These are phyloP conservation scores for Scaptodrosophila latifasciaeformis DNA, from an alignment of 2,888 invertebrate species.

Conservation along the genomic window DNA sequence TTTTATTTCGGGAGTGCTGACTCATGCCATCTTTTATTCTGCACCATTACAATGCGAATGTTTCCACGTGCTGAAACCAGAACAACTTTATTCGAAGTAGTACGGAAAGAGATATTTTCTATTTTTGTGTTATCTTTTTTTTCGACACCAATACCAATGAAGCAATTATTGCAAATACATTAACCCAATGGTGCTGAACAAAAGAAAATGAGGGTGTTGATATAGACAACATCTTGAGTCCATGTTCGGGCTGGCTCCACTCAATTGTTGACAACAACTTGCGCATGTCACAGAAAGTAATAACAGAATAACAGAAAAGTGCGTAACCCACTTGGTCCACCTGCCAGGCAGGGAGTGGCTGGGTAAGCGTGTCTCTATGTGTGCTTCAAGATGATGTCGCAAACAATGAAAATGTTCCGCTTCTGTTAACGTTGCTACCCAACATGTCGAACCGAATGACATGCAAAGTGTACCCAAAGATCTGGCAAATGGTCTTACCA, in stretches of 20 bases:
- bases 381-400: constrained; percentile 15
- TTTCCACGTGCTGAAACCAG: no score
- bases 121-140: no score
- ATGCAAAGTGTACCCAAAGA: not conserved
- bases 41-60: no score
- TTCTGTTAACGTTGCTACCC: not conserved
- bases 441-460: constrained; percentile 4
- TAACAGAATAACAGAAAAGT: constrained; percentile 48
- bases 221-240: no score
- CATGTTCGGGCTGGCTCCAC: not conserved
- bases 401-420: constrained; percentile 17
- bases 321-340: constrained; percentile 34
- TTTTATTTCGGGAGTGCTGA: constrained; percentile 37
- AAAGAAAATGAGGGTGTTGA: no score
- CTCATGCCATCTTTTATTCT: constrained; percentile 42
- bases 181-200: no score
- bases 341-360: constrained; percentile 24
- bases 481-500: not conserved
- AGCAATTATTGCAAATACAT: no score
- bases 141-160: no score
- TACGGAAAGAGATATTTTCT: no score
- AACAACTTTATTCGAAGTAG: constrained; percentile 60
- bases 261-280: constrained; percentile 55
- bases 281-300: constrained; percentile 44
- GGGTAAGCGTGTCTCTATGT: not conserved